phyloP scores from a whole-genome alignment of 2,888 invertebrate species.

The Hydraecia micacea region DNA sequence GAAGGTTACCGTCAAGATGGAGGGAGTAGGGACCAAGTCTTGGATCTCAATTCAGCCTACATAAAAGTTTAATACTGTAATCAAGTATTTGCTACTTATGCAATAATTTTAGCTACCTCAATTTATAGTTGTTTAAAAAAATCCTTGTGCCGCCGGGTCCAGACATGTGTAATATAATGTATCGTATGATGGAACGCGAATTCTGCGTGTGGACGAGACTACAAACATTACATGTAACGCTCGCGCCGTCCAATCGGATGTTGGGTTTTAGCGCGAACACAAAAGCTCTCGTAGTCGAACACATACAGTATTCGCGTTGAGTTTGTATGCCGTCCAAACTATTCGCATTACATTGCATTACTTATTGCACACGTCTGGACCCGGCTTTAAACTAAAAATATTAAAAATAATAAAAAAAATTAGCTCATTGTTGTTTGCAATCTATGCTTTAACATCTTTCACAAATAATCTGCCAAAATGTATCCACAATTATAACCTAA shows the following conservation, averaged over 20 bases:
- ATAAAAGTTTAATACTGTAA: too few relatives aligned
- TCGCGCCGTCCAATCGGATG: neutral
- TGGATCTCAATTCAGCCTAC: too few relatives aligned
- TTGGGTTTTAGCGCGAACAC: neutral
- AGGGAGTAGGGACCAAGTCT: too few relatives aligned
- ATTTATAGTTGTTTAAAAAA: too few relatives aligned
- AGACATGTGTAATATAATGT: neutral
- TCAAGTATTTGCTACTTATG: too few relatives aligned
- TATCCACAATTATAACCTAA: neutral
- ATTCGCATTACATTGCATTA: neutral
- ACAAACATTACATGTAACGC: neutral
- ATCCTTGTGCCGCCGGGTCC: neutral
- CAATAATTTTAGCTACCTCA: too few relatives aligned
- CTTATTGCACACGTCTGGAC: neutral
- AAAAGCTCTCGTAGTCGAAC: neutral
- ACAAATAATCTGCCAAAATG: conserved; percentile 14
- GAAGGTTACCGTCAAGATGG: too few relatives aligned
- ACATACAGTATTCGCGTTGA: too few relatives aligned
- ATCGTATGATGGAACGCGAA: neutral
- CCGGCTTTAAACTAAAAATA: neutral
- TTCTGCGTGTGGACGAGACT: neutral
- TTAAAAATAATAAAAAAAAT: neutral
- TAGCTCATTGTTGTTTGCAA: too few relatives aligned
- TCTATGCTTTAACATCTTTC: conserved; percentile 2
- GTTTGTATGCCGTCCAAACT: neutral